phyloP scores from a whole-genome alignment of 37 sponge, comb jelly and placozoan species.

The Aplysina aerophoba region DNA sequence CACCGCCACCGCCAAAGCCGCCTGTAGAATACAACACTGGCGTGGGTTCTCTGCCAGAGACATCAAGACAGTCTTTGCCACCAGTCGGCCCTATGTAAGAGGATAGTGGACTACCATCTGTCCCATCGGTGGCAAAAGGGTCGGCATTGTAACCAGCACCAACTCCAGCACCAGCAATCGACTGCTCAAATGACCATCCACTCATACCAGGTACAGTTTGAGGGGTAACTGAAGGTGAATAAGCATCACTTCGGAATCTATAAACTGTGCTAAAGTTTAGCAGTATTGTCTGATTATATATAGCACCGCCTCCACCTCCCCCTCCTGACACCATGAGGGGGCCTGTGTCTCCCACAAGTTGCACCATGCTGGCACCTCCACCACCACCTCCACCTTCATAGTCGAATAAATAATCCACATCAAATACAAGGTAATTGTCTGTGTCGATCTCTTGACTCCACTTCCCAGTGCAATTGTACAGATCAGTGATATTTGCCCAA shows the following conservation, averaged over 20 bases:
- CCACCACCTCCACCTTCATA: slow-evolving; percentile 31
- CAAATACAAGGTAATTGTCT: neutral
- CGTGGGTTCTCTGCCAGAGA: neutral
- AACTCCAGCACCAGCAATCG: neutral
- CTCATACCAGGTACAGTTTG: neutral
- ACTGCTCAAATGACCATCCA: neutral
- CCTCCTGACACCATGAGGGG: slow-evolving; percentile 17
- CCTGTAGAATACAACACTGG: neutral
- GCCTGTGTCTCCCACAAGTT: neutral
- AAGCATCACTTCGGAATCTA: neutral
- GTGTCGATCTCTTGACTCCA: too few relatives aligned
- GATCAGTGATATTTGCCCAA: too few relatives aligned
- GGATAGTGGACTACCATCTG: neutral
- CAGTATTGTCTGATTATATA: neutral
- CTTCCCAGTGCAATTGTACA: too few relatives aligned
- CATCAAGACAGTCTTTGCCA: neutral
- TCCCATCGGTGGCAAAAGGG: neutral
- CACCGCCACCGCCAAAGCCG: slow-evolving; percentile 56
- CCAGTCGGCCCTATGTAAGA: neutral
- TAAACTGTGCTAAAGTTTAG: neutral
- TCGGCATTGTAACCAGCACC: slow-evolving; percentile 11
- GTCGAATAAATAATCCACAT: neutral
- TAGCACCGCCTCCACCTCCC: slow-evolving; percentile 19
- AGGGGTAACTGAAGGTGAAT: neutral
- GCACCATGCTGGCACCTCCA: slow-evolving; percentile 3